Base-by-base conservation (phyloP, 2,113 vertebrate species). In the Oryzias celebensis region DNA sequence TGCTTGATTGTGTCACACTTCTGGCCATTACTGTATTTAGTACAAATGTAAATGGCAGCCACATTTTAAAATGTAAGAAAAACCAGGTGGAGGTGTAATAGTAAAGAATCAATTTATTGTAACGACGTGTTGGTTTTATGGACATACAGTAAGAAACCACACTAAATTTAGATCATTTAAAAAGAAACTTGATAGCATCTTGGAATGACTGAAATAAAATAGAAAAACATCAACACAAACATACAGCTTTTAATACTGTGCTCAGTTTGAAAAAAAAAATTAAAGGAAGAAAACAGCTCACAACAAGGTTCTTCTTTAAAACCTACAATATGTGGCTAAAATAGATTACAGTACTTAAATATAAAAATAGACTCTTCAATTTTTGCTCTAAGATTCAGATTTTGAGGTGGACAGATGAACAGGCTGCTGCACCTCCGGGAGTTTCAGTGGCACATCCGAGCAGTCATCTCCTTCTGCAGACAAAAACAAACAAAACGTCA, bases 391-490 rank as follows among this genome's bases (percentile, higher is more conserved):
- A 20, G 69, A 66, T 73, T 81, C 84, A 75, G 69, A 75, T 68
- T 67, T 78, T 63, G 12, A 64, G 70, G 54, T 66, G 80, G 81
- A 87, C 69, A 72, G 84, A 58, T 51, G 62, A 20, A 62, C 52
- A 68, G n/a, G 49, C 62, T n/a, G 54, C 23, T 4, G 7, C n/a
- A 55, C 78, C 68, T 4, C 12, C 49, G n/a, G 58, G 64, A 50
- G 50, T 52, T 78, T 96, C 91, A 99, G 91, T 96, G 96, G 90
- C 96, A 98, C 93, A 98, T 95, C 82, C 93, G 90, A 12, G 94
- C 86, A 0, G 96, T 99, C 96, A 99, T 99, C 88, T 99, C 97
- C 89, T 98, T 99, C 97, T 99, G 93, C 51, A 22, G 44, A 76
- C 46, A 62, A 78, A 23, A 67, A 23, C 26, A 46, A 1, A 65